Conservation (phyloP, 2,113 vertebrate genomes). For the Mungos mungo region DNA sequence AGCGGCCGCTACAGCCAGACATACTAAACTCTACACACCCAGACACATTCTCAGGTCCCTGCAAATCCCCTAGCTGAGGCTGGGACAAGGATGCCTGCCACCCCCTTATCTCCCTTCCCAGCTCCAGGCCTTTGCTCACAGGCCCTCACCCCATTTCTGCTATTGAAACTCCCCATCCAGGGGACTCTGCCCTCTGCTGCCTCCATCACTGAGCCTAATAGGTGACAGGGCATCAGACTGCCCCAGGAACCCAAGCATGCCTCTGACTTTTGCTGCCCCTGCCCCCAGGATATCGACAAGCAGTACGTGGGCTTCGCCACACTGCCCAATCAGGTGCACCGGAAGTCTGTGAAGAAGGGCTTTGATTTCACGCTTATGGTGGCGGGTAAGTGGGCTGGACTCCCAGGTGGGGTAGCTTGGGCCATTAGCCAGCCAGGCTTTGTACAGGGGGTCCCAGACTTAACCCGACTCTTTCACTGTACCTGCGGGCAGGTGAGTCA, state of each 20-base stretch:
- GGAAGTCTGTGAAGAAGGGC: constrained; percentile 99
- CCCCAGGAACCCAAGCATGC: background rate
- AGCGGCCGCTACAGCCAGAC: background rate
- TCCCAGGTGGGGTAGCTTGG: background rate
- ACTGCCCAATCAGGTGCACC: constrained; percentile 97
- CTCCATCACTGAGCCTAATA: background rate
- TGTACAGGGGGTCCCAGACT: background rate
- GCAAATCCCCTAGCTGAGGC: background rate
- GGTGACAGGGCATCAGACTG: background rate
- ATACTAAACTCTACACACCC: background rate
- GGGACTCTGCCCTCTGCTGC: background rate
- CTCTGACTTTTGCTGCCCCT: constrained; percentile 63
- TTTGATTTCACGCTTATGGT: constrained; percentile 99
- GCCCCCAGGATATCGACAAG: constrained; percentile 91
- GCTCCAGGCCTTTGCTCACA: background rate
- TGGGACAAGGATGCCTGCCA: background rate
- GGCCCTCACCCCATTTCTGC: background rate
- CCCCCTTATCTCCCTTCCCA: background rate
- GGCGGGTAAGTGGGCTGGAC: constrained; percentile 88
- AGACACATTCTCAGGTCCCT: background rate
- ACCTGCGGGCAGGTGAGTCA: constrained; percentile 91
- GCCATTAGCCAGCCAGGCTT: background rate
- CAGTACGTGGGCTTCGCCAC: constrained; percentile 99
- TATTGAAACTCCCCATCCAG: background rate
- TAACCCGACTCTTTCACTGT: background rate